These are phyloP conservation scores for Napeogenes inachia DNA, from an alignment of 2,888 invertebrate genomes.

Conservation along the genomic window DNA sequence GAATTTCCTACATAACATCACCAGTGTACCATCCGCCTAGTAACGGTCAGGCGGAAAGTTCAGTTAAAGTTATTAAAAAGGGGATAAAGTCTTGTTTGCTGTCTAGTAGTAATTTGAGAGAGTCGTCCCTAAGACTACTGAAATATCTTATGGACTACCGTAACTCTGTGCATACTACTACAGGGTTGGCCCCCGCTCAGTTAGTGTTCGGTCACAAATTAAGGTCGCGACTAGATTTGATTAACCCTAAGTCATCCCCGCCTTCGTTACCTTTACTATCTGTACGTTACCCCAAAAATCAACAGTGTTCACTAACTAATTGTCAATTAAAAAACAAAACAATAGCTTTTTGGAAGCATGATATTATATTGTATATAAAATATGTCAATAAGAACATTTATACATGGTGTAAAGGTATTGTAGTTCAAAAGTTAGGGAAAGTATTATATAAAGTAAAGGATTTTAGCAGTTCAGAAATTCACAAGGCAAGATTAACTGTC, in stretches of 20 bases:
- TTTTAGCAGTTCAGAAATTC: too few relatives aligned
- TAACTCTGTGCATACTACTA: conserved; percentile 13
- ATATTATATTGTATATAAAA: not conserved
- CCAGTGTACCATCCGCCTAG: conserved; percentile 34
- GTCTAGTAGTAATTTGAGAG: conserved; percentile 5
- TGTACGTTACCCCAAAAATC: not conserved
- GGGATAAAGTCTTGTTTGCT: conserved; percentile 30
- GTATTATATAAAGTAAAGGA: not conserved
- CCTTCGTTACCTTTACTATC: conserved; percentile 3
- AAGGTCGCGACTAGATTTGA: conserved; percentile 24
- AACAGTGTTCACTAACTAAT: not conserved
- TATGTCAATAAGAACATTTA: not conserved
- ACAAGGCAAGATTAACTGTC: too few relatives aligned
- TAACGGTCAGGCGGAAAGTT: conserved; percentile 26
- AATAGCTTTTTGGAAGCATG: not conserved
- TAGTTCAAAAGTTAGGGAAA: not conserved
- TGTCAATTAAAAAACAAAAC: not conserved
- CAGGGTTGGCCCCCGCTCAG: conserved; percentile 29
- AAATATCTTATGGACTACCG: conserved; percentile 31
- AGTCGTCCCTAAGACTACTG: conserved; percentile 17
- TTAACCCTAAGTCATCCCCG: conserved; percentile 11
- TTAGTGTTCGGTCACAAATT: conserved; percentile 25
- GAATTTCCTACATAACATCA: conserved; percentile 32
- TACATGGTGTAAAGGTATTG: not conserved
- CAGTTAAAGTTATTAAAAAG: conserved; percentile 33